These are phyloP conservation scores for Dissostichus mawsoni DNA, from an alignment of 2,113 vertebrate species.

Conservation along the genomic window DNA sequence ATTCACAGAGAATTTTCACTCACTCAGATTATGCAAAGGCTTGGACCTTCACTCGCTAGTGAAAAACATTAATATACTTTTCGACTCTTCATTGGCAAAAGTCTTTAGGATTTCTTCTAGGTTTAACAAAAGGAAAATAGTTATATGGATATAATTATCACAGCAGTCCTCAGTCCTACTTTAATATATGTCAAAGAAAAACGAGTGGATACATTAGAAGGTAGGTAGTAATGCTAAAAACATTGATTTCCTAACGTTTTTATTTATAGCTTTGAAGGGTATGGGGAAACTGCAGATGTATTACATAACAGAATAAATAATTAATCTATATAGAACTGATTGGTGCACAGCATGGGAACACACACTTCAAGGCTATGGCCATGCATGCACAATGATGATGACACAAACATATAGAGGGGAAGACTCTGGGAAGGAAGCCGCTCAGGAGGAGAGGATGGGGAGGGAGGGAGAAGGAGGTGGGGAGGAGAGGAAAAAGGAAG, in stretches of 20 bases:
- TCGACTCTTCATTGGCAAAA: background rate
- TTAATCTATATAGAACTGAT: background rate
- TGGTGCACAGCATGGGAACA: constrained; percentile 7
- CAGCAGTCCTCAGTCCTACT: background rate
- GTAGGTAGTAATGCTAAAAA: constrained; percentile 17
- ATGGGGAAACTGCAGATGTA: constrained; percentile 19
- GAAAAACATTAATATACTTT: constrained; percentile 9
- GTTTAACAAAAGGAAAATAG: background rate
- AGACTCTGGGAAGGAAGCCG: constrained; percentile 21
- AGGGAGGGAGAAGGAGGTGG: constrained; percentile 22
- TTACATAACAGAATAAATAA: constrained; percentile 23
- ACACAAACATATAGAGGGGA: constrained; percentile 4
- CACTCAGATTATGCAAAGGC: background rate
- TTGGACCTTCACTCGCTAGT: constrained; percentile 1
- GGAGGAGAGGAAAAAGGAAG: constrained; percentile 47
- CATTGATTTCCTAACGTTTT: constrained; percentile 21
- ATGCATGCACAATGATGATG: constrained; percentile 17
- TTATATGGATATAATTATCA: constrained; percentile 19
- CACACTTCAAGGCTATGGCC: background rate
- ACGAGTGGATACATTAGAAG: constrained; percentile 15
- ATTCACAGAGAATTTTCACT: background rate
- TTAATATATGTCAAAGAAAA: constrained; percentile 22
- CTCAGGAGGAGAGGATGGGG: constrained; percentile 22
- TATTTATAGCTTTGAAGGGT: constrained; percentile 24
- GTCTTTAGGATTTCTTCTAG: background rate